Base-by-base conservation (phyloP, 1,140 invertebrate species). In the Oryctes rhinoceros region DNA sequence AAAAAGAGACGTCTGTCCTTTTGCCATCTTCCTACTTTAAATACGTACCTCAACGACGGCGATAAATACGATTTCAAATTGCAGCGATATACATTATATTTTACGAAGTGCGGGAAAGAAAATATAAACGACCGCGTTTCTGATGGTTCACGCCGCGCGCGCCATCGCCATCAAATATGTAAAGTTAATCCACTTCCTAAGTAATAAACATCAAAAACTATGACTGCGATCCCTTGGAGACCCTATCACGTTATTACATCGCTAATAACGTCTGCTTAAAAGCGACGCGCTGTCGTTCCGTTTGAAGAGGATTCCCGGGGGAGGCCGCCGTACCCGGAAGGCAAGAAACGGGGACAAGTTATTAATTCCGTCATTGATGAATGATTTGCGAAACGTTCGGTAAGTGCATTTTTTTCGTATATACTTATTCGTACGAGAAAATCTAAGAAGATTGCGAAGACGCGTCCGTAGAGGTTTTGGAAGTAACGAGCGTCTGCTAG, bases 191-290 rank as follows among this genome's bases (percentile, higher is more conserved):
- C 65, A 71, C 65, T 71, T 71, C 65, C 65, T 71, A 24, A 71
- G 65, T 71, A 71, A 71, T 71, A 71, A 71, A 71, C 65, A 71
- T 71, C 65, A 71, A 71, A 71, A 71, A 71, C 65, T 71, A 71
- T 71, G 65, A 71, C 20, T 71, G 35, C 65, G 65, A 71, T 71
- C 18, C 65, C 65, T 71, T 15, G 65, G 65, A 71, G 65, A 71
- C 65, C 24, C 65, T 71, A 71, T 71, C 65, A 71, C 18, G 65
- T 71, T 71, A 71, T 71, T 71, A 71, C 65, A 71, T 71, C 65
- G 65, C 65, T 71, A 71, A 71, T 71, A 71, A 71, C 20, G 65
- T 71, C 65, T 71, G 65, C 65, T 71, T 71, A 71, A 71, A 71
- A 71, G 65, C 65, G 24, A 30, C 24, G 20, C 65, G 65, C 65